phyloP scores from a whole-genome alignment of 2,797 vertebrate genomes.

The Cuniculus paca region DNA sequence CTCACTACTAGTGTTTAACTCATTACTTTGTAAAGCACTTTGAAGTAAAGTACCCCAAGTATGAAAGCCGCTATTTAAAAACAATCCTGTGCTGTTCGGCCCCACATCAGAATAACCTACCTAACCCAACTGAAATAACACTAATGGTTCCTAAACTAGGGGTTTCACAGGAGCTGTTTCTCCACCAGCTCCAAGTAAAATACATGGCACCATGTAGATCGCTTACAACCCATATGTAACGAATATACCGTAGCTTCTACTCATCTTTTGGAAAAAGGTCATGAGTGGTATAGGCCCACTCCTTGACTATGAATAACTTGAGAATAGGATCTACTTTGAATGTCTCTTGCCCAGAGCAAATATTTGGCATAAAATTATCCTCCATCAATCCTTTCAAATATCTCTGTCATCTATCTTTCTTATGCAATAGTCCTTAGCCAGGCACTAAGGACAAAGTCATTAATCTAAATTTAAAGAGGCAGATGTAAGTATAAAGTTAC shows the following conservation, averaged over 20 bases:
- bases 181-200: conserved; percentile 70
- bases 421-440: neutral
- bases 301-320: neutral
- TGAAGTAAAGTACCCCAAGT: conserved; percentile 74
- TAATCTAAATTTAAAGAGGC: neutral
- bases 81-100: conserved; percentile 66
- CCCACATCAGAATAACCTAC: conserved; percentile 64
- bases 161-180: conserved; percentile 56
- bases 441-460: neutral
- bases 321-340: neutral
- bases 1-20: conserved; percentile 70
- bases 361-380: neutral
- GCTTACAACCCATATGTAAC: conserved; percentile 37
- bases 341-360: neutral
- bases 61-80: conserved; percentile 76
- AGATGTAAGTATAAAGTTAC: neutral
- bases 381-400: conserved; percentile 16
- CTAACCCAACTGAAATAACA: conserved; percentile 64
- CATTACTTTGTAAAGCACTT: conserved; percentile 80
- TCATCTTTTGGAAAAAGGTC: neutral
- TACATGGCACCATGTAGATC: neutral
- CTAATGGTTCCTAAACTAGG: conserved; percentile 46
- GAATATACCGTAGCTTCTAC: neutral
- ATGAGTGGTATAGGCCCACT: neutral
- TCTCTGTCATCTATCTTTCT: neutral